Base-by-base conservation (phyloP, 2,113 vertebrate species). In the Verasper variegatus region DNA sequence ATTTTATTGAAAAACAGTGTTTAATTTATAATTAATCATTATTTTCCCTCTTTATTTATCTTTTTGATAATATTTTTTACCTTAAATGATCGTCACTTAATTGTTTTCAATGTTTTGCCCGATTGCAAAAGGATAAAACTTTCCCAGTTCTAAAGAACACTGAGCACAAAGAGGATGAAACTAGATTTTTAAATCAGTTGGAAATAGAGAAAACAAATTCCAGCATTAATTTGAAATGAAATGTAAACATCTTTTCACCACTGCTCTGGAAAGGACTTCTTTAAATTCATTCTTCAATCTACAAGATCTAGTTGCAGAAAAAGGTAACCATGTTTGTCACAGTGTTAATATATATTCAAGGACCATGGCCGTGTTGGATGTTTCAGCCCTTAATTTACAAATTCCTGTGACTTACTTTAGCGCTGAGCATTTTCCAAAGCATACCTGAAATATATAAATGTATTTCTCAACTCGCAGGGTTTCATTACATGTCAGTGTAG, bases 151-250 rank as follows among this genome's bases (percentile, higher is more conserved):
- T 1, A 42, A 42, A 42, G 17, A 24, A 14, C 24, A 79, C 7
- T 31, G 31, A 31, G 31, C 31, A 49, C 17, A 17, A 31, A 49
- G 4, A 17, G 45, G 45, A 49, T 49, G 5, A 55, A 69, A 72
- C 58, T 27, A 52, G 64, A 77, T 64, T 31, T 74, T 23, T 51
- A 21, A 86, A 70, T 81, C 54, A 35, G 20, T 49, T 77, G 27
- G 67, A 81, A 81, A 60, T 26, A 26, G 27, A 61, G 18, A 35
- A 21, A 65, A 82, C 49, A 71, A 63, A 31, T 31, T 31, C 31
- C 31, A 63, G 62, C 35, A 47, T 14, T 67, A 42, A 73, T 54
- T 74, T 52, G 18, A 13, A 35, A 61, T 31, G 65, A 31, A 20
- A 24, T 24, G 21, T 24, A 78, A 78, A 69, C 18, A 21, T 26